Evolutionary conservation across 2,113 vertebrate species (phyloP).

Genomic region (Bujurquina vittata): DNA sequence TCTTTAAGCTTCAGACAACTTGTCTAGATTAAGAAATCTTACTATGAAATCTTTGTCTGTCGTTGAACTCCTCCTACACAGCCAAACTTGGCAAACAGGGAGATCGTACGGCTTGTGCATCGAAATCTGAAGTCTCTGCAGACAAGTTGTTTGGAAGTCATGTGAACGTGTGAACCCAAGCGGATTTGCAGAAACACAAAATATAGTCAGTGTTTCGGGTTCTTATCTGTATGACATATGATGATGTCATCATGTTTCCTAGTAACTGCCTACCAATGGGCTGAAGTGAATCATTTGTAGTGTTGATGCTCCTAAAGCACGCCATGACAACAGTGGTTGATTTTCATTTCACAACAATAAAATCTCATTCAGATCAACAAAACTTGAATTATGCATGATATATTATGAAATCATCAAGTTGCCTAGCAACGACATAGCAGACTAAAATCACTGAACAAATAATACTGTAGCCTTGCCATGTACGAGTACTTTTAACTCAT

Average conservation of each 20-base stretch:
- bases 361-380: background rate
- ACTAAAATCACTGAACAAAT: background rate
- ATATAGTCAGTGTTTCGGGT: no score
- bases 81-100: no score
- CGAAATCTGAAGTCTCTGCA: no score
- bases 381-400: background rate
- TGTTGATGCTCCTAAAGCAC: background rate
- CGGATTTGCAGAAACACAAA: no score
- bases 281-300: background rate
- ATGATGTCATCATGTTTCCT: background rate
- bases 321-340: background rate
- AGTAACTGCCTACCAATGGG: background rate
- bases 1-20: no score
- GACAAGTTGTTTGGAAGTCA: no score
- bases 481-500: background rate
- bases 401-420: background rate
- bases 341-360: background rate
- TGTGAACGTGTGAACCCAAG: no score
- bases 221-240: background rate
- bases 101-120: no score
- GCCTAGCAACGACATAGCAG: no score
- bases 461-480: background rate
- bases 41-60: no score
- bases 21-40: no score
- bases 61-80: no score